Conservation (phyloP, 2,113 vertebrate genomes). For the Xiphias gladius region DNA sequence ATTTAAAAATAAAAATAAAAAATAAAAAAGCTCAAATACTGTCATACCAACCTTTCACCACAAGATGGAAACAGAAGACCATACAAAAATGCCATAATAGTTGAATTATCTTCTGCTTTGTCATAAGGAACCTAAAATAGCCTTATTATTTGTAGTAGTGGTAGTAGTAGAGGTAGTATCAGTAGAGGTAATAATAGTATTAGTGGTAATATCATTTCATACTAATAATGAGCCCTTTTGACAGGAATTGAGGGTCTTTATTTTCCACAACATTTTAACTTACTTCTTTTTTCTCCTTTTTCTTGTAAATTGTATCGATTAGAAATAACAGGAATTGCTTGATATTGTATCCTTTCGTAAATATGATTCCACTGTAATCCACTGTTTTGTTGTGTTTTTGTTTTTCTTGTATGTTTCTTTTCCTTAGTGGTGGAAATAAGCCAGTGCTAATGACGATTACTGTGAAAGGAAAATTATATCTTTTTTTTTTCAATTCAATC, state of each 20-base stretch:
- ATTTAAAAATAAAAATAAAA: no score
- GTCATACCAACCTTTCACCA: slow-evolving; percentile 50
- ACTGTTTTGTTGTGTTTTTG: background rate
- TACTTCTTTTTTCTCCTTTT: background rate
- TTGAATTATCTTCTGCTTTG: background rate
- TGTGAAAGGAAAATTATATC: background rate
- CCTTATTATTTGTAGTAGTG: background rate
- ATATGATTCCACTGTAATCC: background rate
- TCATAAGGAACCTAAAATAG: background rate
- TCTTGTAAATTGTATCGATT: background rate
- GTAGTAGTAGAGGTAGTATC: background rate
- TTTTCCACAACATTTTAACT: background rate
- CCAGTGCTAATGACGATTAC: background rate
- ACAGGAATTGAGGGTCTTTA: background rate
- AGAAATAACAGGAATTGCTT: background rate
- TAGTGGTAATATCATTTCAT: background rate
- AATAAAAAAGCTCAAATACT: background rate
- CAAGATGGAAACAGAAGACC: slow-evolving; percentile 62
- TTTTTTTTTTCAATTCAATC: background rate
- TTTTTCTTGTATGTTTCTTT: background rate
- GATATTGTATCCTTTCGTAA: background rate
- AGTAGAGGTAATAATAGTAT: background rate
- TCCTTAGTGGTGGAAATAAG: background rate
- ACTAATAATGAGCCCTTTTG: background rate
- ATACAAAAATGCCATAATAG: slow-evolving; percentile 15